Evolutionary conservation across 2,888 invertebrate genomes (phyloP), one percentile per base, ranked within the genome.

Genomic region (Polyploca ridens): DNA sequence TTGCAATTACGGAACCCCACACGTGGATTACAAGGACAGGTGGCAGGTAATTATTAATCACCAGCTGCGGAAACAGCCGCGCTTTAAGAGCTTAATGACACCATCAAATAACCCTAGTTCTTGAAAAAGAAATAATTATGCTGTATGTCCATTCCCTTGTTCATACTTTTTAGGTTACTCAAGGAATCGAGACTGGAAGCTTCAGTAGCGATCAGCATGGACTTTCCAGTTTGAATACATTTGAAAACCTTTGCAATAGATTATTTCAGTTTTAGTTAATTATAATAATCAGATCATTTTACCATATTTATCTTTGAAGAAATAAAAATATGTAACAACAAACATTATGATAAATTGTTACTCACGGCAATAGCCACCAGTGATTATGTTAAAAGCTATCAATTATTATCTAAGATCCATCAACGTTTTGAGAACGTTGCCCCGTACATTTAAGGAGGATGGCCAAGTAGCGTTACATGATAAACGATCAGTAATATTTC

Each of bases 1-100:
- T 68, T 70, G 66, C 62, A 70, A 46, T 66, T 66, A 72, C 70
- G 73, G 74, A 77, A 74, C 79, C 76, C 77, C 79, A 77, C 74
- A 69, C 70, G 81, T 74, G 71, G 78, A 80, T 75, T 76, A 75
- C 76, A 67, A 67, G 71, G 77, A 86, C 92, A 93, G 92, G 91
- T 92, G 92, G 79, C 76, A 72, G 73, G 69, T 87, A 86, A 90
- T 90, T 88, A 83, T 82, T 83, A 83, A 82, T 85, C 82, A 85
- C 82, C 91, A 91, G 89, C 86, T 91, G 91, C 85, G 72, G 78
- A 79, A 79, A 81, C 87, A 85, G 85, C 79, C 80, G 83, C 81
- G 75, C 77, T 81, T 82, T 77, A 81, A 83, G 78, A 77, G 67
- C 78, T 79, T 82, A 86, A 86, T 80, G 83, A 81, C 78, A 74